Evolutionary conservation across 1,140 invertebrate species (phyloP), one percentile per base, ranked within the genome.

Genomic region (Periplaneta americana): DNA sequence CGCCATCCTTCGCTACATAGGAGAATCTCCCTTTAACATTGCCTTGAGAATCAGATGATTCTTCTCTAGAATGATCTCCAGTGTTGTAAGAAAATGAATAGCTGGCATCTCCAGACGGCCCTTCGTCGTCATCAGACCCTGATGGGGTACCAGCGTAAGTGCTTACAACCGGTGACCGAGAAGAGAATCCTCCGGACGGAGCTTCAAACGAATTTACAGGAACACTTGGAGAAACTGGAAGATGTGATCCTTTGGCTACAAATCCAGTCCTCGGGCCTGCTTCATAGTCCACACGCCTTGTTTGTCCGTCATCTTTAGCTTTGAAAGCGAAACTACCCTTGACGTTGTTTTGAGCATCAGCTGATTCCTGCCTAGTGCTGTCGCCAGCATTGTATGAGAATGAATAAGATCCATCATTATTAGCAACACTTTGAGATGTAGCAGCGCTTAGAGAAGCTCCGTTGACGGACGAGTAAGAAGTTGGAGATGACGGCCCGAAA

Each of bases 71-170:
- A n/a, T 83, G 80, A 28, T 84, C 33, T 22, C 85, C 79, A n/a
- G 83, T 80, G 74, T 85, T 83, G 76, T 85, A 86, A 6, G 82
- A 82, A 79, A 85, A 86, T 33, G 80, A 81, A 78, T 86, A 86
- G 3, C 85, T 84, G 22, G 79, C 83, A 75, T 85, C 84, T 33
- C 80, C 82, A 10, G 80, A 80, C 34, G 31, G 18, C 18, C 39
- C 35, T 31, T 48, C 31, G 13, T 83, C 76, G 32, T 34, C 57
- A 5, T 11, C 18, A 4, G 34, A 22, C 33, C 17, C 11, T 33
- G 39, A 76, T 33, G 18, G 33, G 33, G 33, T 22, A 6, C 48
- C 36, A 32, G 80, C 6, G 36, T 78, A 75, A 75, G 34, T 13
- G 11, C 35, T 17, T 11, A 39, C 76, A 37, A 34, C 48, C 22